Percentiles rank a stretch among this genome's conserved stretches.
These are phyloP conservation scores for Danionella cerebrum DNA, from an alignment of 2,113 vertebrate species.

Conservation along the genomic window DNA sequence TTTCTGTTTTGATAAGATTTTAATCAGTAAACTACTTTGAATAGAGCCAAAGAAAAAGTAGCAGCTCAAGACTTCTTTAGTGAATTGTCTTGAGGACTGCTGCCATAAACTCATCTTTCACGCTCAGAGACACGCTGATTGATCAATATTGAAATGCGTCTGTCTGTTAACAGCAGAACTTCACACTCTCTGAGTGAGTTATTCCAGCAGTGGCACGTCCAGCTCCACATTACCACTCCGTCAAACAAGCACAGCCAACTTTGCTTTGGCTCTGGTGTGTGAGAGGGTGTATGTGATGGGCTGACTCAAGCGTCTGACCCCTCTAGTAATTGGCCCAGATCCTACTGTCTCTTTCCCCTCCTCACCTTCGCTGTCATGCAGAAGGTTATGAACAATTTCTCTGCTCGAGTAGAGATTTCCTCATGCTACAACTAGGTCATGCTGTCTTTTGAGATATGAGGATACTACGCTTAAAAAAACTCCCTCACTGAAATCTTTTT, in stretches of 20 bases:
- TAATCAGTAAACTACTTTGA: no score
- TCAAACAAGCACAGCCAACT: neutral
- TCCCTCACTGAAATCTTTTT: neutral
- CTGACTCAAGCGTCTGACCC: conserved; percentile 20
- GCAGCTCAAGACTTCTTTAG: no score
- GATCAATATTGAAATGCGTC: no score
- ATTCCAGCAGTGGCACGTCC: neutral
- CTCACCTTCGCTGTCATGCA: conserved; percentile 38
- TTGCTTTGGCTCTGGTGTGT: conserved; percentile 5
- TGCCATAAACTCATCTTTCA: neutral
- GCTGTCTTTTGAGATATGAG: neutral
- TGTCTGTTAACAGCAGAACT: no score
- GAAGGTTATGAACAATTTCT: conserved; percentile 37
- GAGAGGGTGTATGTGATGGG: neutral
- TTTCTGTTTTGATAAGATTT: no score
- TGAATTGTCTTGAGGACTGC: neutral
- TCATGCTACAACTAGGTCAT: conserved; percentile 25
- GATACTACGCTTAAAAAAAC: neutral
- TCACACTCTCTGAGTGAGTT: neutral
- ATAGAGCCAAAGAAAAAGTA: no score
- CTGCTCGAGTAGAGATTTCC: neutral
- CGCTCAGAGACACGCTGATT: no score
- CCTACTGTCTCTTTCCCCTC: conserved; percentile 30
- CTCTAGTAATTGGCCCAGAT: conserved; percentile 38
- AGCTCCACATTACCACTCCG: conserved; percentile 8